Base-by-base conservation (phyloP, 2,888 invertebrate species). In the Amiota communis region DNA sequence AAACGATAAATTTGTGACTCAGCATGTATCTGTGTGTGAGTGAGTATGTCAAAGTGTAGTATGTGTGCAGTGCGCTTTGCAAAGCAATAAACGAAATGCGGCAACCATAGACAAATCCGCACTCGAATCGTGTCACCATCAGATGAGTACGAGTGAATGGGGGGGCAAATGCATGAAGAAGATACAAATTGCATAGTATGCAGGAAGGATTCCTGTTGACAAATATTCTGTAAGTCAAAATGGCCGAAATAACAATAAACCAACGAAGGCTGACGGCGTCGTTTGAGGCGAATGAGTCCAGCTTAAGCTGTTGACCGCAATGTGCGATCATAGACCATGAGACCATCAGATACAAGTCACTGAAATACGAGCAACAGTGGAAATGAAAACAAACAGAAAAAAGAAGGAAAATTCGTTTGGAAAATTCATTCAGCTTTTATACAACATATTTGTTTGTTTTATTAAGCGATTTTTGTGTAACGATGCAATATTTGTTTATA, bases 211-310 rank as follows among this genome's bases (percentile, higher is more conserved):
- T 36, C 36, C 36, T 36, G 36, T 36, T 80, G 85, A 83, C 83
- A 83, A 83, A 83, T 83, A 85, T 84, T 82, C 46, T 65, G 65
- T 84, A 83, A 85, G 83, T 83, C 83, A 82, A 84, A 84, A 82
- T 80, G 85, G 86, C 47, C 79, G 82, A 86, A 85, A 85, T 83
- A 81, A 86, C 83, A 83, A 85, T 83, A 86, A 83, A 85, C 79
- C 80, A 86, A 84, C 59, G 11, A 12, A 17, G 59, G 59, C 20
- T 20, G 4, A 20, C 17, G 20, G 59, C 15, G 17, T 20, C 53
- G 12, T 51, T 51, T 51, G 53, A n/a, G 53, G 59, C 36, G 17
- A 59, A 15, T 15, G 53, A 13, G 53, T 59, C 15, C 59, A 23
- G 20, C 65, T 65, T 65, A 65, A 65, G 64, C 46, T n/a, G 64